phyloP scores from a whole-genome alignment of 2,797 vertebrate species.

The Eulemur mongoz region DNA sequence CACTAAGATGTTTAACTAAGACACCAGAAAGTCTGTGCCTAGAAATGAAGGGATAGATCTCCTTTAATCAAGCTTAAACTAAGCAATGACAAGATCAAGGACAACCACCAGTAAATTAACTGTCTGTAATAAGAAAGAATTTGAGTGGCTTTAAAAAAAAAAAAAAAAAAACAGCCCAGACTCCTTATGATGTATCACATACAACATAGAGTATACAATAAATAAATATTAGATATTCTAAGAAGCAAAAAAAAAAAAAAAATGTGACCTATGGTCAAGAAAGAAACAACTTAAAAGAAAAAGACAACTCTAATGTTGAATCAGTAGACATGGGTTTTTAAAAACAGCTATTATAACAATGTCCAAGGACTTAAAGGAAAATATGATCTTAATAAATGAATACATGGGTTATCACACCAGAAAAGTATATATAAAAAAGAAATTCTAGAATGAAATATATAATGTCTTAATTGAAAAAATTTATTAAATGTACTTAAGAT shows the following conservation, averaged over 20 bases:
- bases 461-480: not conserved
- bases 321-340: not conserved
- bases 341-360: not conserved
- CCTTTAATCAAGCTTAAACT: not conserved
- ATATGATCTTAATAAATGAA: not conserved
- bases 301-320: not conserved
- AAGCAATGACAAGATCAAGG: not conserved
- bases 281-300: not conserved
- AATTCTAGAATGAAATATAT: not conserved
- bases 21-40: not conserved
- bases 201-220: not conserved
- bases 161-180: not conserved
- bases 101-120: not conserved
- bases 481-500: not conserved
- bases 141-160: not conserved
- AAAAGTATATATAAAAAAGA: not conserved
- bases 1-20: not conserved
- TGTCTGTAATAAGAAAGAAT: not conserved
- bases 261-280: not conserved
- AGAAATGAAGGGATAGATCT: not conserved
- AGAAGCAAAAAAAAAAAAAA: not conserved
- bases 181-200: not conserved
- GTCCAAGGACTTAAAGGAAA: not conserved
- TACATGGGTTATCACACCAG: not conserved
- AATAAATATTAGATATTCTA: not conserved